phyloP scores from a whole-genome alignment of 2,113 vertebrate species.

The Bagarius yarrelli region DNA sequence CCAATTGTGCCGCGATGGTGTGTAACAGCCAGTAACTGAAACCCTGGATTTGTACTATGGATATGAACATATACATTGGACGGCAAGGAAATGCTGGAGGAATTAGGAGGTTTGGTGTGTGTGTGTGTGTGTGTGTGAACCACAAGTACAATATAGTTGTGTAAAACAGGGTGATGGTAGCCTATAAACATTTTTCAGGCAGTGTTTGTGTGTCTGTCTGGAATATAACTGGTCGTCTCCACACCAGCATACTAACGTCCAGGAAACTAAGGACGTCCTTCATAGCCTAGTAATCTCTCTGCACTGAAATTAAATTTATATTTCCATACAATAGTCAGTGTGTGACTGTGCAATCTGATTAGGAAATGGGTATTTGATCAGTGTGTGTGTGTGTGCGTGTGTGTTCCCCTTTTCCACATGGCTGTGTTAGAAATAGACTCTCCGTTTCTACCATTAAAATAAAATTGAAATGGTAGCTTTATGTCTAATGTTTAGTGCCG shows the following conservation, averaged over 20 bases:
- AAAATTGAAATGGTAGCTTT: constrained; percentile 7
- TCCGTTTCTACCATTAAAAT: background rate
- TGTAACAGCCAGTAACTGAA: constrained; percentile 44
- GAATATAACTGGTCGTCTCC: background rate
- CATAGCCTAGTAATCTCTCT: background rate
- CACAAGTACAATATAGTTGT: constrained; percentile 33
- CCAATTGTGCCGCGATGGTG: constrained; percentile 27
- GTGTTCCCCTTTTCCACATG: background rate
- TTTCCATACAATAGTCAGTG: background rate
- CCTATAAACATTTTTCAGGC: constrained; percentile 1
- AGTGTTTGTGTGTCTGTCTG: background rate
- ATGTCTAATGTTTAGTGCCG: constrained; percentile 4
- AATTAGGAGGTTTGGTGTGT: background rate
- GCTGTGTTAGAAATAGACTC: background rate
- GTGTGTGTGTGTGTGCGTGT: background rate
- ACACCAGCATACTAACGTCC: background rate
- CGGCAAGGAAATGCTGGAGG: constrained; percentile 13
- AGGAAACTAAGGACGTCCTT: background rate
- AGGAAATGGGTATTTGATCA: constrained; percentile 3
- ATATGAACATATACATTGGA: background rate
- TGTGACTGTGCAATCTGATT: background rate
- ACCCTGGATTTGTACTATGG: constrained; percentile 34
- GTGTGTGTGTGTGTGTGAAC: constrained; percentile 16
- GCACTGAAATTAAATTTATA: background rate
- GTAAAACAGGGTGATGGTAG: constrained; percentile 32